A percentile compares a stretch with the other conserved stretches of the same genome.
Conservation (phyloP, 1,140 invertebrate species). For the Pygmarrhopalites habei region DNA sequence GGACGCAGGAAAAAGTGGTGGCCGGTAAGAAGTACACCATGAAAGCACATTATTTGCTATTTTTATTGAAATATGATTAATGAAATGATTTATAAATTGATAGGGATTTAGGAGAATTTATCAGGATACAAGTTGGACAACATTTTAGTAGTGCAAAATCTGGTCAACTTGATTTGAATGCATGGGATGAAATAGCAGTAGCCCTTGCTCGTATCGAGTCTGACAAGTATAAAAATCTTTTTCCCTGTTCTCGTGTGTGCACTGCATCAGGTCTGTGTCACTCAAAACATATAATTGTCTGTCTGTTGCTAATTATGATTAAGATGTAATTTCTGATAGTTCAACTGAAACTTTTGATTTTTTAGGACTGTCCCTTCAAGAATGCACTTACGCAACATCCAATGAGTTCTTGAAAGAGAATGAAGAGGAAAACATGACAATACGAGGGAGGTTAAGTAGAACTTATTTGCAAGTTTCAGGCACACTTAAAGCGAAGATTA, state of each 20-base stretch:
- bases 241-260: conserved; percentile 52
- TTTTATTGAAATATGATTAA: too few species aligned
- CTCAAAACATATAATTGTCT: too few species aligned
- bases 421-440: conserved; percentile 53
- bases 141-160: conserved; percentile 56
- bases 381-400: conserved; percentile 62
- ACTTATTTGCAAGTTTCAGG: too few species aligned
- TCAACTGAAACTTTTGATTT: too few species aligned
- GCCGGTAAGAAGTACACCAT: too few species aligned
- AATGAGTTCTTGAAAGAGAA: conserved; percentile 60
- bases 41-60: too few species aligned
- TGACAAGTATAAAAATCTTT: conserved; percentile 57
- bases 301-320: too few species aligned
- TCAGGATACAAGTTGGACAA: conserved; percentile 60
- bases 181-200: conserved; percentile 58
- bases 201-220: conserved; percentile 61
- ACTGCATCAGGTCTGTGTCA: conserved; percentile 40
- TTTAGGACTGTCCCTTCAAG: conserved; percentile 58
- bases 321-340: too few species aligned
- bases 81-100: too few species aligned
- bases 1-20: conserved; percentile 60
- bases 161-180: conserved; percentile 48
- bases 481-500: too few species aligned
- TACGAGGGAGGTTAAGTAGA: too few species aligned
- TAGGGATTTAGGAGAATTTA: conserved; percentile 68